phyloP scores from a whole-genome alignment of 2,797 vertebrate species.

The Catharus ustulatus region DNA sequence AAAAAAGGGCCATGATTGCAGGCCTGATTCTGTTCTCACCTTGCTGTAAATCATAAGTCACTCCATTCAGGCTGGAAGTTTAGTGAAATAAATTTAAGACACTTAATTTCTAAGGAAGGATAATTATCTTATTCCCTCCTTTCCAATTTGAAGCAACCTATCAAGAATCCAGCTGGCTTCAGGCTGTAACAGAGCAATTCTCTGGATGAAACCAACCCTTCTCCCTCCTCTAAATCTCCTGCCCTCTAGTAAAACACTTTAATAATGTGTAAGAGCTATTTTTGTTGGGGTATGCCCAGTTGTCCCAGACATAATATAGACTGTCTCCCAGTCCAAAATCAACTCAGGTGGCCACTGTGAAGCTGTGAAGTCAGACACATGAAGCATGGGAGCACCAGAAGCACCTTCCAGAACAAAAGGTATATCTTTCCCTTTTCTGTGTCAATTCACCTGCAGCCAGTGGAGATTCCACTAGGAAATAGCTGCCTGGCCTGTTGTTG shows the following conservation, averaged over 20 bases:
- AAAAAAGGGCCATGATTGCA: background rate
- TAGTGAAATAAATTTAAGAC: slow-evolving; percentile 37
- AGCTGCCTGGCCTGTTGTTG: background rate
- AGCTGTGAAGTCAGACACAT: slow-evolving; percentile 40
- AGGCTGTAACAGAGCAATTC: slow-evolving; percentile 42
- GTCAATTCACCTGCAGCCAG: background rate
- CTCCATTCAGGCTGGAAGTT: slow-evolving; percentile 31
- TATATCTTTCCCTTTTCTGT: background rate
- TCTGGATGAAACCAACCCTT: slow-evolving; percentile 43
- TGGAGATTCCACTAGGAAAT: background rate
- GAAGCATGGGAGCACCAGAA: background rate
- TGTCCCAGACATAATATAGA: slow-evolving; percentile 72
- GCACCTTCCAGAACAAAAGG: slow-evolving; percentile 36
- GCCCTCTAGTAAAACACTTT: slow-evolving; percentile 60
- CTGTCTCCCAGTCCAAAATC: slow-evolving; percentile 63
- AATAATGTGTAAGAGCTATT: slow-evolving; percentile 63
- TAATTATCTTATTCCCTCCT: slow-evolving; percentile 55
- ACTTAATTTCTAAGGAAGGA: slow-evolving; percentile 49
- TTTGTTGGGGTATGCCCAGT: slow-evolving; percentile 69
- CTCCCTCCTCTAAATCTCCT: slow-evolving; percentile 58
- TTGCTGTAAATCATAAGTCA: slow-evolving; percentile 53
- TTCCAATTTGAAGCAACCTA: slow-evolving; percentile 37
- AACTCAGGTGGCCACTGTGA: slow-evolving; percentile 61
- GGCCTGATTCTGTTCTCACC: slow-evolving; percentile 49
- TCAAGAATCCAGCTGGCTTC: slow-evolving; percentile 51